Evolutionary conservation across 2,888 invertebrate genomes (phyloP), one percentile per base, ranked within the genome.

Genomic region (Podotricha telesiphe): DNA sequence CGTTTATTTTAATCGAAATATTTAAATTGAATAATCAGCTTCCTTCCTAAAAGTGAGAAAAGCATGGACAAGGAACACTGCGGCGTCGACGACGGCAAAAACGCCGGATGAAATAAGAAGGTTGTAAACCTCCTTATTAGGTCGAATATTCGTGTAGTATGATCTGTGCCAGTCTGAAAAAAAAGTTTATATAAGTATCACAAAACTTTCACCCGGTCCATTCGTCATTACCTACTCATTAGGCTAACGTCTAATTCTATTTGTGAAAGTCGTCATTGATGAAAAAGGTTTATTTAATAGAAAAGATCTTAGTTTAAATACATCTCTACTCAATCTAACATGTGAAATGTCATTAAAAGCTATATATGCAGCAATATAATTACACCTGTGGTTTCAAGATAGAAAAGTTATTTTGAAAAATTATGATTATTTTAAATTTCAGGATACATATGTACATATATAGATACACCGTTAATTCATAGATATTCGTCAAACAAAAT

Each of bases 101-200:
- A 95, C 93, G 34, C 95, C 94, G 0, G 95, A 94, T 1, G 95
- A 93, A 72, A 95, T 94, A 78, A 96, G 89, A 86, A 96, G 94
- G 77, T 95, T 95, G 87, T 95, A 94, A 78, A 95, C 94, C 79
- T 94, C 94, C 80, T 95, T 95, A 81, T 95, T 94, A 13, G 95
- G 95, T 74, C 94, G 94, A 75, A 94, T 93, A 75, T 91, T 91
- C 15, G 86, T 84, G 78, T 93, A 92, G 80, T 92, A 93, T 4
- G 92, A 93, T 68, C 83, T 82, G 82, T 93, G 92, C 92, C 92
- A 93, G 71, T 92, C 92, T 93, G 88, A 47, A 81, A 84, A 75
- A 74, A 62, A 76, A 74, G 58, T 62, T 17, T 7, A 34, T 19
- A 47, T 48, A 62, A 19, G 19, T 59, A 20, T 42, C 22, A 42